These are phyloP conservation scores for Heliothis virescens DNA, from an alignment of 1,140 invertebrate species.

Conservation along the genomic window DNA sequence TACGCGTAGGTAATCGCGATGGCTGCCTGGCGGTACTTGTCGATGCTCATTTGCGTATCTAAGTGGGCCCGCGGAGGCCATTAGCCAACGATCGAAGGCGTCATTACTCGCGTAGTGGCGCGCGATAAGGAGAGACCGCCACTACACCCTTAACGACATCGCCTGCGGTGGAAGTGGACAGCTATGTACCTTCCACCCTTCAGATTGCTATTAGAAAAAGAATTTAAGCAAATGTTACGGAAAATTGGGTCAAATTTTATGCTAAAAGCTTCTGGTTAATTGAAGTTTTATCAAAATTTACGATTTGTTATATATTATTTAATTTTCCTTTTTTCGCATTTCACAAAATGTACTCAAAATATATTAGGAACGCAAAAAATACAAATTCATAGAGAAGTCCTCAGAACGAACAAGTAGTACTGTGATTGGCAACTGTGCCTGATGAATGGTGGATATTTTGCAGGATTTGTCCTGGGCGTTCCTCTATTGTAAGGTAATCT, in stretches of 20 bases:
- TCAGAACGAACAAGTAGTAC: too few relatives aligned
- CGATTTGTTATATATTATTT: constrained; percentile 37
- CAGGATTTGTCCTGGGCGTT: background rate
- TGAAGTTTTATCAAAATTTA: constrained; percentile 48
- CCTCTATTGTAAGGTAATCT: constrained; percentile 12
- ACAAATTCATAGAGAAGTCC: background rate
- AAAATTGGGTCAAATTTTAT: constrained; percentile 49
- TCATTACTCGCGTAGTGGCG: constrained; percentile 77
- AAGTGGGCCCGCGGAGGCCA: constrained; percentile 80
- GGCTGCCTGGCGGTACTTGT: constrained; percentile 61
- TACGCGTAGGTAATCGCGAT: constrained; percentile 62
- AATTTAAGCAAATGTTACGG: constrained; percentile 46
- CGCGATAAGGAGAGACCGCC: constrained; percentile 74
- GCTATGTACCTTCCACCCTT: constrained; percentile 58
- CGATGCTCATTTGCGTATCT: constrained; percentile 85
- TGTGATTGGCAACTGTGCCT: background rate
- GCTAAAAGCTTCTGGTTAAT: constrained; percentile 45
- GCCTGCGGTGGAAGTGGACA: constrained; percentile 72
- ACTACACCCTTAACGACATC: constrained; percentile 74
- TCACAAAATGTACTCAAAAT: constrained; percentile 14
- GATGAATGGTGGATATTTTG: background rate
- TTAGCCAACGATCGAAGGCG: constrained; percentile 82
- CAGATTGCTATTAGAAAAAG: constrained; percentile 47
- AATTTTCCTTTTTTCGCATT: constrained; percentile 1
- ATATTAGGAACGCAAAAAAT: background rate